Percentiles rank a stretch among this genome's conserved stretches.
Evolutionary conservation across 2,113 vertebrate species (phyloP).

Genomic region (Nerophis lumbriciformis): DNA sequence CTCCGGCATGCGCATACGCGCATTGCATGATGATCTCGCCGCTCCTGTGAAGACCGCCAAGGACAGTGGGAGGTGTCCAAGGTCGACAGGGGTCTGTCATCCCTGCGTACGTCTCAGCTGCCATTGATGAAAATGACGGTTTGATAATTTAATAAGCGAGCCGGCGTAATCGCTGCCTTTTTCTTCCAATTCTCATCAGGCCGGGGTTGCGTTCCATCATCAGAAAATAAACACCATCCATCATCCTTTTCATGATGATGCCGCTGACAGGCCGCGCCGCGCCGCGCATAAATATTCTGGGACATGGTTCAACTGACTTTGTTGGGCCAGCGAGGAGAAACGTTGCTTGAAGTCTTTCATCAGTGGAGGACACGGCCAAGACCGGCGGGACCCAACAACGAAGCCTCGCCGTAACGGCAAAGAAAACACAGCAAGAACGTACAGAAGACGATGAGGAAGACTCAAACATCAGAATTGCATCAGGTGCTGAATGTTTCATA

Average conservation of each 20-base stretch:
- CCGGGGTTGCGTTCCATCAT: conserved; percentile 94
- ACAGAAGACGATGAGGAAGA: conserved; percentile 10
- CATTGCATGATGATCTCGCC: background rate
- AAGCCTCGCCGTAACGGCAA: conserved; percentile 13
- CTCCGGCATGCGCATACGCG: background rate
- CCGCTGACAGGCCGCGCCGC: conserved; percentile 80
- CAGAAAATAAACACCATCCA: conserved; percentile 97
- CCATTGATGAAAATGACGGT: conserved; percentile 90
- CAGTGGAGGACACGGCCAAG: conserved; percentile 18
- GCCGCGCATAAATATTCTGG: conserved; percentile 92
- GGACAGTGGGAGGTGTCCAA: conserved; percentile 69
- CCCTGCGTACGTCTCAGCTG: conserved; percentile 4
- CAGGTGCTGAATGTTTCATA: conserved; percentile 45
- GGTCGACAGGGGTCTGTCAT: conserved; percentile 69
- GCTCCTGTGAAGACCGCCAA: conserved; percentile 60
- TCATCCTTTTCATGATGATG: conserved; percentile 96
- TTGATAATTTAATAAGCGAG: conserved; percentile 96
- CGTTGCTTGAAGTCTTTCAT: conserved; percentile 37
- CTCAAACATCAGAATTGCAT: conserved; percentile 28
- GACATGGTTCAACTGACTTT: conserved; percentile 53
- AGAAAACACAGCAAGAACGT: conserved; percentile 25
- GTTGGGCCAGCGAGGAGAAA: conserved; percentile 26
- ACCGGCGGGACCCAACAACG: conserved; percentile 22
- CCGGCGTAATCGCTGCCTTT: conserved; percentile 94
- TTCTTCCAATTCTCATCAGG: conserved; percentile 97